Conservation (phyloP, 2,888 invertebrate species). For the Yponomeuta sedellus region DNA sequence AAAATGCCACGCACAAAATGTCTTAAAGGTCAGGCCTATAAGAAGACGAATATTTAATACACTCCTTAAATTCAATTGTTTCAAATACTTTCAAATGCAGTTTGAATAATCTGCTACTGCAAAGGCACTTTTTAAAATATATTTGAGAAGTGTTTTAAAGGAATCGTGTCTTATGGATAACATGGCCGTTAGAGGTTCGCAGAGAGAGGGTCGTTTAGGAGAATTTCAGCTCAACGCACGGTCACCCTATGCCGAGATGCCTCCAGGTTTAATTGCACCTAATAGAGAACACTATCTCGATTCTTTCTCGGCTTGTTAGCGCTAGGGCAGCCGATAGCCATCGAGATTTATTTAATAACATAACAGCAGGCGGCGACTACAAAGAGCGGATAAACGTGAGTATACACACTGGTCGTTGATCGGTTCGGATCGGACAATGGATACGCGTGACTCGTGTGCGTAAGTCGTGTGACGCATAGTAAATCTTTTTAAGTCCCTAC, state of each 20-base stretch:
- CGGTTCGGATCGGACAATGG: not conserved
- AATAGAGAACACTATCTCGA: conserved; percentile 56
- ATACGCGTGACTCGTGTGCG: not conserved
- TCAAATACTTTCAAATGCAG: no score
- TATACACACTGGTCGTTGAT: not conserved
- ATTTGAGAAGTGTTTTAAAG: no score
- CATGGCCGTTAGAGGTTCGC: no score
- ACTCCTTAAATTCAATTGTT: no score
- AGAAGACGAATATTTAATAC: no score
- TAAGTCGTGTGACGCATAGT: not conserved
- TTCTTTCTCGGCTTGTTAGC: conserved; percentile 52
- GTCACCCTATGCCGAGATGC: conserved; percentile 4
- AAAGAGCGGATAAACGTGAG: conserved; percentile 11
- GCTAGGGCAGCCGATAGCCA: conserved; percentile 37
- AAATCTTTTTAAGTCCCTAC: not conserved
- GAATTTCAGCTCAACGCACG: not conserved
- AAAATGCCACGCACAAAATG: no score
- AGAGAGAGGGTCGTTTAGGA: no score
- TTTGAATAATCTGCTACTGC: no score
- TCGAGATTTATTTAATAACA: conserved; percentile 46
- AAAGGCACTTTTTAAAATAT: no score
- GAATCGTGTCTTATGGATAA: no score
- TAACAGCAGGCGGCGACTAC: conserved; percentile 33
- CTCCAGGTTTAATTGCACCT: conserved; percentile 45
- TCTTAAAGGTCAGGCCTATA: no score